Evolutionary conservation across 2,113 vertebrate genomes (phyloP).

Genomic region (Callopanchax toddi): DNA sequence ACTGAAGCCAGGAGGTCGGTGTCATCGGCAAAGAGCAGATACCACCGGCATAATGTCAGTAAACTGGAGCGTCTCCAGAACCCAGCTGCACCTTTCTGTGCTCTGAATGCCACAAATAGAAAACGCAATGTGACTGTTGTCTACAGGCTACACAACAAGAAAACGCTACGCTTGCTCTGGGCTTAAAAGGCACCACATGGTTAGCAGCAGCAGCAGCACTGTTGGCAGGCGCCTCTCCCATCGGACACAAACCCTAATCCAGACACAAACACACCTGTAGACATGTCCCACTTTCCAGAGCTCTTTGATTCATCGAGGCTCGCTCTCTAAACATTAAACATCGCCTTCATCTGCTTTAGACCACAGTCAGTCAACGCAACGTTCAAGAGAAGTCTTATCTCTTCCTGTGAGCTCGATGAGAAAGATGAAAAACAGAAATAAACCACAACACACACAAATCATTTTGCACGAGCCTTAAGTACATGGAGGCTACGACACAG

Average conservation of each 20-base stretch:
- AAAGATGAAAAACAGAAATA: slow-evolving; percentile 15
- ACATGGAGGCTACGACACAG: slow-evolving; percentile 25
- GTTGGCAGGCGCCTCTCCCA: slow-evolving; percentile 11
- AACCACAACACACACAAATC: slow-evolving; percentile 23
- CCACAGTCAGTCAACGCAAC: not conserved
- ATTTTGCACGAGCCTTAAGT: slow-evolving; percentile 26
- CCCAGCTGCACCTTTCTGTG: not conserved
- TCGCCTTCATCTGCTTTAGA: slow-evolving; percentile 2
- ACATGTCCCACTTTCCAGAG: slow-evolving; percentile 4
- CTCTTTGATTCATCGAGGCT: not conserved
- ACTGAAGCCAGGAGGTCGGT: slow-evolving; percentile 18
- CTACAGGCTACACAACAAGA: not conserved
- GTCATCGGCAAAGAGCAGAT: slow-evolving; percentile 34
- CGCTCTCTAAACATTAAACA: slow-evolving; percentile 2
- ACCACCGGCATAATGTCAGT: slow-evolving; percentile 12
- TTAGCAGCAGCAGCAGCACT: not conserved
- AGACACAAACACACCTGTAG: slow-evolving; percentile 20
- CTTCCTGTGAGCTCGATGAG: not conserved
- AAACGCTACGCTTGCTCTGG: slow-evolving; percentile 1
- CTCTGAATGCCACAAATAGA: not conserved
- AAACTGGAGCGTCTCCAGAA: slow-evolving; percentile 24
- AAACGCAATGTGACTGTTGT: not conserved
- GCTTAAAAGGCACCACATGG: slow-evolving; percentile 7
- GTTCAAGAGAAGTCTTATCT: slow-evolving; percentile 3
- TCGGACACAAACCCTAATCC: slow-evolving; percentile 12